These are phyloP conservation scores for Sebastes taczanowskii DNA, from an alignment of 2,797 vertebrate species.

Conservation along the genomic window DNA sequence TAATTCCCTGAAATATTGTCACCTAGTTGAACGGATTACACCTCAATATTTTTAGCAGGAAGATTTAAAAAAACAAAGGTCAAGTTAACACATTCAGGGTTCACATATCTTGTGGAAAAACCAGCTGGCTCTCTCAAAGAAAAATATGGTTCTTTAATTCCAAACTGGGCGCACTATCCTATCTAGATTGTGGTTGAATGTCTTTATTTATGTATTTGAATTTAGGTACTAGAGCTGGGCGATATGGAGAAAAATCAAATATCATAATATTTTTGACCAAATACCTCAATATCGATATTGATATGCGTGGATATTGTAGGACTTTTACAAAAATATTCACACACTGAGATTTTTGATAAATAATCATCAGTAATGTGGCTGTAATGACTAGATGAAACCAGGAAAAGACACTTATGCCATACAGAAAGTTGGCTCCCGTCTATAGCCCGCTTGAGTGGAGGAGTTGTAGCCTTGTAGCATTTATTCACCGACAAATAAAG, in stretches of 20 bases:
- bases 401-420: not conserved
- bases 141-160: not conserved
- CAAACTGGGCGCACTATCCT: not conserved
- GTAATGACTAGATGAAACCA: not conserved
- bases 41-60: slow-evolving; percentile 79
- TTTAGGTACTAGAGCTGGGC: not conserved
- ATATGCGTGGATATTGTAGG: not conserved
- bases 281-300: not conserved
- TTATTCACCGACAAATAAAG: no score
- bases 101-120: slow-evolving; percentile 45
- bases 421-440: not conserved
- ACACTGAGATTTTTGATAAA: not conserved
- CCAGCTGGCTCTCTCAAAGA: not conserved
- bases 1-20: slow-evolving; percentile 84
- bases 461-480: no score
- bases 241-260: not conserved
- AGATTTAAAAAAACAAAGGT: slow-evolving; percentile 77
- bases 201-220: not conserved
- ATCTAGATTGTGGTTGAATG: not conserved
- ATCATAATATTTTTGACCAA: not conserved
- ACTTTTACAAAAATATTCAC: not conserved
- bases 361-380: not conserved
- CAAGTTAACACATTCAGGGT: slow-evolving; percentile 81
- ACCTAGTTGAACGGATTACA: slow-evolving; percentile 85
- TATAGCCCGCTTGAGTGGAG: no score